A percentile compares a stretch with the other conserved stretches of the same genome.
Conservation (phyloP, 2,113 vertebrate species). For the Nannospalax galili region DNA sequence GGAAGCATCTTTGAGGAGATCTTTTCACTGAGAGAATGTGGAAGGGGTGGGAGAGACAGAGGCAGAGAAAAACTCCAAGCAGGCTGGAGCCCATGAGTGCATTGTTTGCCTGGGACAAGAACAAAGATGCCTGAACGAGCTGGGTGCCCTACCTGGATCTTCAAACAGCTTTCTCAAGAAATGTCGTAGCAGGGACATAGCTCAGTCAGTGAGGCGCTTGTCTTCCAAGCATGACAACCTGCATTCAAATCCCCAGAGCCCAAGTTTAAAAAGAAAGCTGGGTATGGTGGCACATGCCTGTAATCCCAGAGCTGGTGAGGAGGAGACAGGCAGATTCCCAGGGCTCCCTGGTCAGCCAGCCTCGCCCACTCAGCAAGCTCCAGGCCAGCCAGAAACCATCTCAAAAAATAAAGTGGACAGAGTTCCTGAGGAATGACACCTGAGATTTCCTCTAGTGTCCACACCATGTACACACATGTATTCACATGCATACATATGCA, state of each 20-base stretch:
- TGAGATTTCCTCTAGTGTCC: background rate
- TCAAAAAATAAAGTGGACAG: background rate
- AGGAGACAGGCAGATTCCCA: too few species aligned
- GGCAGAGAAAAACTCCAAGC: background rate
- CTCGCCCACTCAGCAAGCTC: background rate
- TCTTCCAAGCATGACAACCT: background rate
- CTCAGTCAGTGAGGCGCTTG: background rate
- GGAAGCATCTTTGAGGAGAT: background rate
- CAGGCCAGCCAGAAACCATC: background rate
- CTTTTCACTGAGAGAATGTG: background rate
- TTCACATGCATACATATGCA: too few species aligned
- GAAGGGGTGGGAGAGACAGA: background rate
- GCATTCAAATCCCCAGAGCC: background rate
- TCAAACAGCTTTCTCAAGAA: background rate
- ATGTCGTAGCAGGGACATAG: background rate
- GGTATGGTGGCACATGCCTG: too few species aligned
- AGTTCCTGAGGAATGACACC: background rate
- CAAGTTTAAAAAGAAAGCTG: too few species aligned
- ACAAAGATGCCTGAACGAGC: rapidly evolving
- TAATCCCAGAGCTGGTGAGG: background rate
- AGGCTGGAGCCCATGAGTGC: too few species aligned
- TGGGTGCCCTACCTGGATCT: too few species aligned
- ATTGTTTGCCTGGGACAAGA: background rate
- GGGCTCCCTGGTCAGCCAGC: background rate
- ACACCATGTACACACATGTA: background rate